Evolutionary conservation across 1,140 invertebrate genomes (phyloP), one percentile per base, ranked within the genome.

Genomic region (Colletes latitarsis): DNA sequence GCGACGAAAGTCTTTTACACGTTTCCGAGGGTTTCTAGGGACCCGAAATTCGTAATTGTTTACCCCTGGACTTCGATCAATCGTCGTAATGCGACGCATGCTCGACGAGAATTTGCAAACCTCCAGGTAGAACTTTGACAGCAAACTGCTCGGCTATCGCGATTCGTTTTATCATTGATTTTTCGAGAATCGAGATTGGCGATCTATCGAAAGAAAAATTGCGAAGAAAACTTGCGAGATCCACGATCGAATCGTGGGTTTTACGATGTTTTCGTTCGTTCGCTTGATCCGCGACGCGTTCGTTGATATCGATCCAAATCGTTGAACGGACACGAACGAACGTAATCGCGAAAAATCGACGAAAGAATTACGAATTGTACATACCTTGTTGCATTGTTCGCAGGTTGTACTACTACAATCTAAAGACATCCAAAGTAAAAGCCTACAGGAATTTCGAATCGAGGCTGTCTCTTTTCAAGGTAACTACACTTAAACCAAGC

Each of bases 351-450:
- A 17, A 39, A 21, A 64, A 43, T 41, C 19, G 43, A 62, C 69
- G 9, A 12, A 52, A 14, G 39, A 43, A 46, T 9, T 4, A 62
- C 19, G 17, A 57, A 86, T 82, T 87, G 85, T 87, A 87, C 85
- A 87, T 87, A 88, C 85, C 85, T 87, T 88, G 86, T 88, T 88
- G 86, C 85, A 88, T 88, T 88, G 86, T 88, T 88, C 86, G 75
- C 86, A 88, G 86, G 86, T 88, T 88, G 86, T 83, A 74, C 77
- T 86, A 80, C 85, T 87, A 87, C 85, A 84, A 88, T 88, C 86
- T 88, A 84, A 88, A 88, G 86, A 84, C 85, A 87, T 87, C 86
- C 86, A 88, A 88, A 82, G 86, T 88, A 87, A 87, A 87, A 87
- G 77, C 74, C 86, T 88, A 71, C 85, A 79, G 85, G 86, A 88